Percentiles rank a stretch among this genome's conserved stretches.
These are phyloP conservation scores for Apodemus speciosus DNA, from an alignment of 2,113 vertebrate genomes.

Conservation along the genomic window DNA sequence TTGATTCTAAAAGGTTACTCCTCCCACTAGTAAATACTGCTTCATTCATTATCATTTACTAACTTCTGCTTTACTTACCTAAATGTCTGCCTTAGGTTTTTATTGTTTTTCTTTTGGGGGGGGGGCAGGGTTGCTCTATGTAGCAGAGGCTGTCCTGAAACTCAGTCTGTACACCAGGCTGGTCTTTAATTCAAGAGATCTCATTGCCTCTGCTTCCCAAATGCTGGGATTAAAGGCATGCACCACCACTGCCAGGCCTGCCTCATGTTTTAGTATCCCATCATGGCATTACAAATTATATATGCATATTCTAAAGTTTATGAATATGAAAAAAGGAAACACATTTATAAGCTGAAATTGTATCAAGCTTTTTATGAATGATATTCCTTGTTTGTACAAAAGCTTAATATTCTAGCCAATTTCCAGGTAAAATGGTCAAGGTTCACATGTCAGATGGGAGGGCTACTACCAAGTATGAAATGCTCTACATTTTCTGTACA, in stretches of 20 bases:
- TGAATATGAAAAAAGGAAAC: slow-evolving; percentile 5
- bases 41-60: background rate
- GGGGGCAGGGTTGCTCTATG: background rate
- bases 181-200: background rate
- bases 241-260: background rate
- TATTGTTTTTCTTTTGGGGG: background rate
- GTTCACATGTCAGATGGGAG: background rate
- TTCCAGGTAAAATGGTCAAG: background rate
- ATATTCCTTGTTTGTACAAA: background rate
- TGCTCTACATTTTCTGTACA: background rate
- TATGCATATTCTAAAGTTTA: background rate
- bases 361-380: background rate
- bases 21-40: background rate
- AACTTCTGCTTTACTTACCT: slow-evolving; percentile 30
- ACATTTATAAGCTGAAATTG: background rate
- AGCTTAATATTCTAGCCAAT: slow-evolving; percentile 31
- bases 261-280: background rate
- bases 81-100: background rate
- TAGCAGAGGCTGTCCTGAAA: background rate
- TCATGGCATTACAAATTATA: background rate
- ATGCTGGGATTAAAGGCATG: background rate
- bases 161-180: background rate
- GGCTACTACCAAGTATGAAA: background rate
- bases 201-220: background rate
- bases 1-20: slow-evolving; percentile 15